These are phyloP conservation scores for Lepisosteus oculatus DNA, from an alignment of 2,113 vertebrate species.

Conservation along the genomic window DNA sequence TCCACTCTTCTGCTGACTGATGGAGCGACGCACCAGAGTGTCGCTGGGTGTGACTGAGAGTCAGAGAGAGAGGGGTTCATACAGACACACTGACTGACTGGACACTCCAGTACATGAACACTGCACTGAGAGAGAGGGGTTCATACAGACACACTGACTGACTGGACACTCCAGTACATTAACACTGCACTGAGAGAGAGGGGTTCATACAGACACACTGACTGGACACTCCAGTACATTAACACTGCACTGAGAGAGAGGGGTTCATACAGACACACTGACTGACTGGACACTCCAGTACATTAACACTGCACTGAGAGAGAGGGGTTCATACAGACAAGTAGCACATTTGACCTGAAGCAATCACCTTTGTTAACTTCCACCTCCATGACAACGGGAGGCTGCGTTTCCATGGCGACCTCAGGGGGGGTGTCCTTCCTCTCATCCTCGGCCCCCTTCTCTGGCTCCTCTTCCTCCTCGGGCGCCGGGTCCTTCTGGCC, in stretches of 20 bases:
- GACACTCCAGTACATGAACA: too few relatives aligned
- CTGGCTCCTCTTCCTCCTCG: conserved; percentile 61
- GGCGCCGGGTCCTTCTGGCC: conserved; percentile 71
- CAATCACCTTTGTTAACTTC: conserved; percentile 75
- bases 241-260: not conserved
- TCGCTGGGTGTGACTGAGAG: conserved; percentile 74
- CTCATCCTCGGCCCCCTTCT: conserved; percentile 49
- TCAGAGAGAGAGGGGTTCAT: not conserved
- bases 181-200: too few relatives aligned
- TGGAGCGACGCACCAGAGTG: conserved; percentile 79
- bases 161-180: too few relatives aligned
- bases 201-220: too few relatives aligned
- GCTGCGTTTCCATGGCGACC: conserved; percentile 61
- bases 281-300: too few relatives aligned
- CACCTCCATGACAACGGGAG: conserved; percentile 53
- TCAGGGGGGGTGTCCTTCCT: conserved; percentile 54
- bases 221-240: too few relatives aligned
- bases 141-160: too few relatives aligned
- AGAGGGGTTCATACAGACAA: not conserved
- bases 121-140: too few relatives aligned
- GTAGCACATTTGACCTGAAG: not conserved
- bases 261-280: not conserved
- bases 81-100: too few relatives aligned
- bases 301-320: not conserved
- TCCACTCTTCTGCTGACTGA: conserved; percentile 84